These are phyloP conservation scores for Pangasius larnaudii DNA, from an alignment of 2,797 vertebrate genomes.

Conservation along the genomic window DNA sequence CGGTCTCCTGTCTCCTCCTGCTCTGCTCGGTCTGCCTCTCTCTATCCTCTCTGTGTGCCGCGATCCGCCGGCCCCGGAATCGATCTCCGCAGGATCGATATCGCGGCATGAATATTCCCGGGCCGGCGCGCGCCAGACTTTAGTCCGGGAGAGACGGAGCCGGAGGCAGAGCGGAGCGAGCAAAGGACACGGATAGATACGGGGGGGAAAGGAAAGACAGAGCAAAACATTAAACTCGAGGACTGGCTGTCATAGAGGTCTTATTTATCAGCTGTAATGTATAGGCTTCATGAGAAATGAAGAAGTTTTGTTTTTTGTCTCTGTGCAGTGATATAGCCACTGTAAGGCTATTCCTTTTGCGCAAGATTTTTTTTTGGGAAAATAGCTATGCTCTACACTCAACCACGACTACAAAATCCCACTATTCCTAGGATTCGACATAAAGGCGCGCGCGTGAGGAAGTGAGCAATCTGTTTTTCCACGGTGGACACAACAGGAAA, in stretches of 20 bases:
- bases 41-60: conserved; percentile 66
- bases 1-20: conserved; percentile 39
- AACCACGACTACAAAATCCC: not conserved
- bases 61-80: conserved; percentile 89
- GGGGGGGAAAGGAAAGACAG: not conserved
- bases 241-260: not conserved
- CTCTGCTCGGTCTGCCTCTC: conserved; percentile 65
- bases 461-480: not conserved
- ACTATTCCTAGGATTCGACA: conserved; percentile 3
- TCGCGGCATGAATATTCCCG: conserved; percentile 91
- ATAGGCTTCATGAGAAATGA: not conserved
- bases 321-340: not conserved
- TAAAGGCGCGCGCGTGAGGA: not conserved
- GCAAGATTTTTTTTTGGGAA: not conserved
- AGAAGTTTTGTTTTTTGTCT: not conserved
- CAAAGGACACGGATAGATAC: not conserved
- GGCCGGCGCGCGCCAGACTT: conserved; percentile 77
- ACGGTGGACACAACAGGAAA: not conserved
- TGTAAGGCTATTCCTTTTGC: not conserved
- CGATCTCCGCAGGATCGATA: conserved; percentile 93
- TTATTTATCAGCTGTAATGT: not conserved
- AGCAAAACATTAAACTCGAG: not conserved
- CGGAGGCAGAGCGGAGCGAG: conserved; percentile 69
- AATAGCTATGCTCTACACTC: not conserved
- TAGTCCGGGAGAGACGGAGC: conserved; percentile 79